phyloP scores from a whole-genome alignment of 2,113 vertebrate genomes.

The Oreochromis spilurus region DNA sequence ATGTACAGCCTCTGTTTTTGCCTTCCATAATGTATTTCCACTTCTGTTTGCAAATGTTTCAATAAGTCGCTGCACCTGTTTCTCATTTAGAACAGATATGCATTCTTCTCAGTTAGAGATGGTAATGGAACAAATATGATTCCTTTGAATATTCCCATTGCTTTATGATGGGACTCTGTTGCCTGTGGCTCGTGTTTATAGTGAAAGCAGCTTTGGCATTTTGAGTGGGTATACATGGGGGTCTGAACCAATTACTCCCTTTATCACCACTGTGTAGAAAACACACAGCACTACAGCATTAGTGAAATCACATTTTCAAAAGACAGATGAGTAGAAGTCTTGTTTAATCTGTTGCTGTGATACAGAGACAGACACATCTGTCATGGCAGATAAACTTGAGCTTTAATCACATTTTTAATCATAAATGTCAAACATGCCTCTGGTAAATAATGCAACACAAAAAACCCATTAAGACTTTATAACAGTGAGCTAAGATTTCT shows the following conservation, averaged over 20 bases:
- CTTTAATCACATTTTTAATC: background rate
- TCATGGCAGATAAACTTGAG: background rate
- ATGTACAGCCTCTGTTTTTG: background rate
- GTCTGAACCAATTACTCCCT: background rate
- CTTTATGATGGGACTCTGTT: background rate
- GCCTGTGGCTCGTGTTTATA: slow-evolving; percentile 21
- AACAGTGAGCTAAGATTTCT: background rate
- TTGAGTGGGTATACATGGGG: slow-evolving; percentile 28
- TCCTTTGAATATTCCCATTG: background rate
- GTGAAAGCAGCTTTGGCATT: slow-evolving; percentile 42
- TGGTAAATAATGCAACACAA: background rate
- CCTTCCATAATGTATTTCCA: background rate
- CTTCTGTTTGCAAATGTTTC: background rate
- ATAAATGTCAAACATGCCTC: background rate
- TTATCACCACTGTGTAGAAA: background rate
- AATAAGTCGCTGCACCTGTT: background rate
- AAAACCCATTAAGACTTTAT: background rate
- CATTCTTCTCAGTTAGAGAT: background rate
- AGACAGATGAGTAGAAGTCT: background rate
- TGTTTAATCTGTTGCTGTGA: background rate
- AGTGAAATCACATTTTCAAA: background rate
- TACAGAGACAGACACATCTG: background rate
- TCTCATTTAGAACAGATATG: background rate
- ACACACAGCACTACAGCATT: background rate
- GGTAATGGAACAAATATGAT: background rate